Percentiles rank a stretch among this genome's conserved stretches.
These are phyloP conservation scores for Rhopalosiphum padi DNA, from an alignment of 1,140 invertebrate genomes.

Conservation along the genomic window DNA sequence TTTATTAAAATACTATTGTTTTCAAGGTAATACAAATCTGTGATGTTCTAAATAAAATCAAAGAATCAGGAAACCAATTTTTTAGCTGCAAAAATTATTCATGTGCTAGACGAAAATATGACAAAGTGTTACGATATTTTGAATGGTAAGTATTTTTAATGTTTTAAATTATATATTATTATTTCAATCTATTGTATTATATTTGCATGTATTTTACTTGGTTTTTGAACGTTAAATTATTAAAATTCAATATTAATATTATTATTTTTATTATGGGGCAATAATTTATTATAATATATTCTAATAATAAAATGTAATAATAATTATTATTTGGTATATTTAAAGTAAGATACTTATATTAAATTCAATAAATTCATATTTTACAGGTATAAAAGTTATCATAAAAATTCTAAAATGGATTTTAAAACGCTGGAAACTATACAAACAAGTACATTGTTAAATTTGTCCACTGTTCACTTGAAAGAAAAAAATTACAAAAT, in stretches of 20 bases:
- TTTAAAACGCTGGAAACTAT: background rate
- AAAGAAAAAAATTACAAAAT: slow-evolving; percentile 71
- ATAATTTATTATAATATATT: no score
- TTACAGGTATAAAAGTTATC: slow-evolving; percentile 46
- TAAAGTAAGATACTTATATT: background rate
- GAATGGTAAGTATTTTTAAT: slow-evolving; percentile 64
- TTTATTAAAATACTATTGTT: slow-evolving; percentile 42
- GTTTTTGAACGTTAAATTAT: background rate
- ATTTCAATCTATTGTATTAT: background rate
- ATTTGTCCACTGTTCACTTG: slow-evolving; percentile 74
- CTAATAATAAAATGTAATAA: no score
- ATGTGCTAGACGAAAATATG: slow-evolving; percentile 74
- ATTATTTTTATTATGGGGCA: background rate
- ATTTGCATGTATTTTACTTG: no score
- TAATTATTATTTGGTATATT: background rate
- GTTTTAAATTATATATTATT: background rate
- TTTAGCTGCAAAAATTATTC: slow-evolving; percentile 70
- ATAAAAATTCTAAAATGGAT: slow-evolving; percentile 30
- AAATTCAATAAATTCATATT: background rate
- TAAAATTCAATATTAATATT: background rate
- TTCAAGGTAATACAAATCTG: slow-evolving; percentile 62
- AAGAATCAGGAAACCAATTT: slow-evolving; percentile 75
- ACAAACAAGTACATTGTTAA: slow-evolving; percentile 65
- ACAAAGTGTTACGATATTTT: slow-evolving; percentile 76
- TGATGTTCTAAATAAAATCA: slow-evolving; percentile 69